A percentile compares a stretch with the other conserved stretches of the same genome.
phyloP scores from a whole-genome alignment of 2,113 vertebrate genomes.

The Cichladusa arquata region DNA sequence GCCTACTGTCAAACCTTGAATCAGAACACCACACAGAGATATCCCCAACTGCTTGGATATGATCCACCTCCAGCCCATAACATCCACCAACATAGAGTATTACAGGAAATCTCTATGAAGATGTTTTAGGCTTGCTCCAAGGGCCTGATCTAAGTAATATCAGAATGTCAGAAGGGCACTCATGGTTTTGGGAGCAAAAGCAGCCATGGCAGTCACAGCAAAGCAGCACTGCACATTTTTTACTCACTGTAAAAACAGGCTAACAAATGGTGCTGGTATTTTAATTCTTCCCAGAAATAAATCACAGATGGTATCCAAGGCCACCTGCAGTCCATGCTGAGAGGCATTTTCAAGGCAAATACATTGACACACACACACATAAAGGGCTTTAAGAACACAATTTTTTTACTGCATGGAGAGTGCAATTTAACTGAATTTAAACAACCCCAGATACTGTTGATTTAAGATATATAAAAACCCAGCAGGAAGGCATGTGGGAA shows the following conservation, averaged over 20 bases:
- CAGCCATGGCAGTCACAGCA: background rate
- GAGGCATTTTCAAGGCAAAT: slow-evolving; percentile 51
- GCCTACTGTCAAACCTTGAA: rapidly evolving
- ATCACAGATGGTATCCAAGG: slow-evolving; percentile 66
- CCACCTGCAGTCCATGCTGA: slow-evolving; percentile 54
- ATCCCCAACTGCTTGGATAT: background rate
- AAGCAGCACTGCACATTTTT: background rate
- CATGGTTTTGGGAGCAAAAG: rapidly evolving
- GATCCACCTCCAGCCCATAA: background rate
- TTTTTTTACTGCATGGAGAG: slow-evolving; percentile 42
- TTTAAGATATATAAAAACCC: slow-evolving; percentile 55
- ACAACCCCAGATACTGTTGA: slow-evolving; percentile 28
- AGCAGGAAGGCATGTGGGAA: slow-evolving; percentile 45
- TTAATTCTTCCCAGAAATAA: slow-evolving; percentile 69
- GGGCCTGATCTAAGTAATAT: background rate
- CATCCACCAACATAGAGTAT: background rate
- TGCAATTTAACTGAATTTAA: slow-evolving; percentile 57
- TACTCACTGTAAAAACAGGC: slow-evolving; percentile 42
- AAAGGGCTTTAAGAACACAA: slow-evolving; percentile 14
- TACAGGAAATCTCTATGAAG: background rate
- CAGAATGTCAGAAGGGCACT: background rate
- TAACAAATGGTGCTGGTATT: slow-evolving; percentile 62
- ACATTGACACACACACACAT: background rate
- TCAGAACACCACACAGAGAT: background rate
- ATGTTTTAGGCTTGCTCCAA: background rate